A percentile compares a stretch with the other conserved stretches of the same genome.
Evolutionary conservation across 2,888 invertebrate genomes (phyloP).

Genomic region (Pandemis corylana): DNA sequence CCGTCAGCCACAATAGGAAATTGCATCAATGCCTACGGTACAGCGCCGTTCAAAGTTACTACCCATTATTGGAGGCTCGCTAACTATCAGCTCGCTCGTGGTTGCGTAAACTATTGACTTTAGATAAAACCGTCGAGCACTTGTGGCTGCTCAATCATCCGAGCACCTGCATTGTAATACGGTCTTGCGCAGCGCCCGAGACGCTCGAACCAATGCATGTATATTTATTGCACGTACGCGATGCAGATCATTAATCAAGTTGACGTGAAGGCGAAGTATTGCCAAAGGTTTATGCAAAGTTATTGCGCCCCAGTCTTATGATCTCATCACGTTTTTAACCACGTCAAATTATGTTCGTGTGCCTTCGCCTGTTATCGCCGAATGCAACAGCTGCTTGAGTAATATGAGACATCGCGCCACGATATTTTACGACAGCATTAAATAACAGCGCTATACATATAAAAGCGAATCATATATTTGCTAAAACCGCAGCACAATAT

Average conservation of each 20-base stretch:
- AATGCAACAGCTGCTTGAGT: constrained; percentile 65
- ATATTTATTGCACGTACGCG: constrained; percentile 39
- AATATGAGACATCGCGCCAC: constrained; percentile 60
- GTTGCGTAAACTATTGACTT: constrained; percentile 30
- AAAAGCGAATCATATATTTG: constrained; percentile 61
- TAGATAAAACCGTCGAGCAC: constrained; percentile 10
- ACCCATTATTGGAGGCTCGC: constrained; percentile 37
- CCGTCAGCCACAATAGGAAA: constrained; percentile 42
- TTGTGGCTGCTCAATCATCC: constrained; percentile 17
- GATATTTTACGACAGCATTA: constrained; percentile 70
- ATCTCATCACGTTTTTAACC: constrained; percentile 72
- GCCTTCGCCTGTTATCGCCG: constrained; percentile 26
- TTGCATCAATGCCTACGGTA: constrained; percentile 50
- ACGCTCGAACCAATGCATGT: constrained; percentile 48
- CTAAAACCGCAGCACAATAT: constrained; percentile 51
- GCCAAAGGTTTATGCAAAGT: constrained; percentile 70
- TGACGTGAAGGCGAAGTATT: constrained; percentile 67
- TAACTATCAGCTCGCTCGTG: constrained; percentile 30
- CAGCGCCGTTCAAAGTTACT: constrained; percentile 33
- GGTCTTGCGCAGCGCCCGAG: constrained; percentile 55
- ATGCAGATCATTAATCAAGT: constrained; percentile 68
- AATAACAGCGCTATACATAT: constrained; percentile 63
- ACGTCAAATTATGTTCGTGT: constrained; percentile 66
- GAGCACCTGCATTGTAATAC: constrained; percentile 45
- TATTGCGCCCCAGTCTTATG: constrained; percentile 57